Evolutionary conservation across 2,113 vertebrate genomes (phyloP), one percentile per base, ranked within the genome.

Genomic region (Zapornia atra): DNA sequence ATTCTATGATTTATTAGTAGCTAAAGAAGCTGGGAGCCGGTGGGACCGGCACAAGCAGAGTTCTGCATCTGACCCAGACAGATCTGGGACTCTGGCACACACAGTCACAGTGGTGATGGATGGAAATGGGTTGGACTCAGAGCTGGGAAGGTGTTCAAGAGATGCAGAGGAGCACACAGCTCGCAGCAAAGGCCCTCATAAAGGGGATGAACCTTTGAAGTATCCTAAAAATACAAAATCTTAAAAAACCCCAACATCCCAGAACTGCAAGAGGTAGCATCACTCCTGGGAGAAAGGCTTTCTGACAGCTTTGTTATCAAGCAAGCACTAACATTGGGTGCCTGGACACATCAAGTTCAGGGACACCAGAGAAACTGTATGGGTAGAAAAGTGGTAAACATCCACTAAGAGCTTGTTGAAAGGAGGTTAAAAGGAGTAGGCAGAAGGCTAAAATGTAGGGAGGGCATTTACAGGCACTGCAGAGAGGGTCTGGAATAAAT

Each of bases 71-170:
- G 31, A n/a, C 48, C n/a, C 72, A 87, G 54, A 7, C 36, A 79
- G 26, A 38, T 42, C 38, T 0, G 0, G 56, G 16, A 16, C 1
- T 1, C 81, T 48, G 42, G 8, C 5, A 4, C 21, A 9, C 70
- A 40, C 17, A 44, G 34, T 18, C 44, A 44, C 36, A 82, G 7
- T 10, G 44, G n/a, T 8, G 46, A 22, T 24, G 22, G 44, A 48
- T 54, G 22, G 19, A n/a, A 11, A 15, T 68, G 44, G 24, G 31
- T 2, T 80, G 63, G 28, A 6, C 56, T 60, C 50, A 54, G 7
- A 61, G 34, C 57, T 56, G 51, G 51, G 53, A 44, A 20, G 5
- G 11, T 34, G 17, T n/a, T 75, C 61, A 86, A 14, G 31, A 87
- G 42, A 69, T 14, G 12, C 22, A 70, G 44, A 70, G 66, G 33